Base-by-base conservation (phyloP, 2,888 invertebrate species). In the Apoderus coryli region DNA sequence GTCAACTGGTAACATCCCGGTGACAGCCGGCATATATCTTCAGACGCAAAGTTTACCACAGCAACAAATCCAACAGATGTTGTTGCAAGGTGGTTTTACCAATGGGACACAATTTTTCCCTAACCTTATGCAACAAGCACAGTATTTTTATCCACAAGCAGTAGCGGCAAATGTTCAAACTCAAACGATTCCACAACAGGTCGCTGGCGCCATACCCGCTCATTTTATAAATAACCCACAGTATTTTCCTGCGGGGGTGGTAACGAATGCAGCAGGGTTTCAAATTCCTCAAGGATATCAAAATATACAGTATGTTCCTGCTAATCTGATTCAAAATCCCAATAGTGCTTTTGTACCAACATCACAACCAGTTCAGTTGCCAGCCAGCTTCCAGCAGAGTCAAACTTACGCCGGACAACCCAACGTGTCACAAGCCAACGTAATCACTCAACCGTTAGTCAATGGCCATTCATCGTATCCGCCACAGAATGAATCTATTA, bases 11-110 rank as follows among this genome's bases (percentile, higher is more conserved):
- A 45, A 48, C 44, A 41, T 49, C 34, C 40, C 49, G 34, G 35
- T 49, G n/a, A 31, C 39, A 1, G 47, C 45, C 4, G 47, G 47
- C 11, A 44, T 53, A 14, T 57, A 53, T 35, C 38, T 57, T 44
- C 59, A 59, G 41, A 53, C 61, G 4, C 60, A 60, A 35, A 61
- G 60, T 45, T 50, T 61, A 37, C 63, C 61, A 27, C 61, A 59
- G 40, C 61, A 61, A 44, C 58, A 59, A 32, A 54, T 58, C 26
- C 54, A 58, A 33, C 59, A 60, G 43, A 56, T 59, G 50, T 48
- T 60, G 36, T 38, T 61, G 29, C 60, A 61, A 41, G 45, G 52
- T 19, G 54, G 53, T 23, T 52, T 49, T 27, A 43, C 50, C 29
- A 47, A 51, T 32, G 51, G 49, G 10, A 42, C 49, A 4, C 52